phyloP scores from a whole-genome alignment of 1,140 invertebrate species.

The Ditylenchus dipsaci region DNA sequence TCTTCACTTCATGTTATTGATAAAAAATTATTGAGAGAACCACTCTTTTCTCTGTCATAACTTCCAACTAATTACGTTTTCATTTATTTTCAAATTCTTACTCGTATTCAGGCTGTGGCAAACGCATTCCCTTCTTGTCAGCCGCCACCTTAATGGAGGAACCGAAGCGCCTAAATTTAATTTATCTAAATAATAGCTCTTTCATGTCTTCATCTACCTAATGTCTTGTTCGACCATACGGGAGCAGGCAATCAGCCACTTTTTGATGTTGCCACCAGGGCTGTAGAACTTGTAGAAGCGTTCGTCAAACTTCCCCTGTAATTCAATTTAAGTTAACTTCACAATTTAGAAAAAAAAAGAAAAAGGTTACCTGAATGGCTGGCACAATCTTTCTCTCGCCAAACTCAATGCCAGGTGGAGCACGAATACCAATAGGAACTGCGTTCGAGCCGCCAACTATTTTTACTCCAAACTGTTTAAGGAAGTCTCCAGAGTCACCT shows the following conservation, averaged over 20 bases:
- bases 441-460: slow-evolving; percentile 6
- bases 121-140: slow-evolving; percentile 15
- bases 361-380: neutral
- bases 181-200: neutral
- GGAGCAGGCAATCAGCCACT: slow-evolving; percentile 13
- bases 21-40: too few species aligned
- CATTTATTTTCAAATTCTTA: neutral
- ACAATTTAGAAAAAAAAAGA: neutral
- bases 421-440: slow-evolving; percentile 8
- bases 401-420: neutral
- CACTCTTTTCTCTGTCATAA: too few species aligned
- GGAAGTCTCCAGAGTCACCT: neutral
- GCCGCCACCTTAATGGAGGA: slow-evolving; percentile 6
- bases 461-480: slow-evolving; percentile 12
- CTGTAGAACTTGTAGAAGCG: slow-evolving; percentile 5
- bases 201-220: neutral
- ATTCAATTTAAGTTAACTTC: neutral
- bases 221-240: neutral
- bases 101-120: slow-evolving; percentile 17
- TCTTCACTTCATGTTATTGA: too few species aligned
- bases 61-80: too few species aligned
- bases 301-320: slow-evolving; percentile 14
- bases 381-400: slow-evolving; percentile 6
- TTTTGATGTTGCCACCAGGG: neutral
- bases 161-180: neutral